Evolutionary conservation across 2,113 vertebrate genomes (phyloP).

Genomic region (Grantiella picta): DNA sequence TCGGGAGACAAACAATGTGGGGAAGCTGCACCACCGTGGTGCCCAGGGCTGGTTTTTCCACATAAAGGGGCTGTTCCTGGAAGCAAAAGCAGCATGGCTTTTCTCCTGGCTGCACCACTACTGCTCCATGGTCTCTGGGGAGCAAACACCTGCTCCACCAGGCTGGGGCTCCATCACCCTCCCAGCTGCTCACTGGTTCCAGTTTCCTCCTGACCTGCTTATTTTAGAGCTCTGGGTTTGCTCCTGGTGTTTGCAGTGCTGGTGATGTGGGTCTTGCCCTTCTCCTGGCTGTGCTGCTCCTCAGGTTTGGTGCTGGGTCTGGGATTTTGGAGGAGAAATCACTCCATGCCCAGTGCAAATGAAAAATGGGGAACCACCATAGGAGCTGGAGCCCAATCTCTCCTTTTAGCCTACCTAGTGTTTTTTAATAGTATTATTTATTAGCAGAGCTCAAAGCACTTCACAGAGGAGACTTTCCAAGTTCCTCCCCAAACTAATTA

Average conservation of each 20-base stretch:
- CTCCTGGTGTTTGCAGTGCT: neutral
- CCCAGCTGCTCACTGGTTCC: neutral
- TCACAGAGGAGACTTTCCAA: neutral
- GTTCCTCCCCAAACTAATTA: neutral
- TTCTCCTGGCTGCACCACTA: neutral
- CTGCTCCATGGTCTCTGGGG: neutral
- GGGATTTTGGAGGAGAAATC: neutral
- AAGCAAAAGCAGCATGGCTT: neutral
- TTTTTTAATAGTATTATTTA: neutral
- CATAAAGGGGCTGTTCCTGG: accelerated
- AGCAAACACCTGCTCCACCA: neutral
- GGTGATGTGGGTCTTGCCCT: neutral
- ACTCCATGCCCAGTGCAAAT: neutral
- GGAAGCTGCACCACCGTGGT: neutral
- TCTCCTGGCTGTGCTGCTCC: neutral
- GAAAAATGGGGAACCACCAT: neutral
- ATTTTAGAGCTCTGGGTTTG: neutral
- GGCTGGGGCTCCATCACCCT: neutral
- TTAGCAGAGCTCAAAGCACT: neutral
- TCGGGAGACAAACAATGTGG: neutral
- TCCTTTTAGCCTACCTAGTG: neutral
- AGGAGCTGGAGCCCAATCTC: accelerated
- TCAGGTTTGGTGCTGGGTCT: neutral
- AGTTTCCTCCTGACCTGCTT: neutral
- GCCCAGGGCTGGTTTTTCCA: neutral